Conservation (phyloP, 2,888 invertebrate genomes). For the Strigamia maritima region DNA sequence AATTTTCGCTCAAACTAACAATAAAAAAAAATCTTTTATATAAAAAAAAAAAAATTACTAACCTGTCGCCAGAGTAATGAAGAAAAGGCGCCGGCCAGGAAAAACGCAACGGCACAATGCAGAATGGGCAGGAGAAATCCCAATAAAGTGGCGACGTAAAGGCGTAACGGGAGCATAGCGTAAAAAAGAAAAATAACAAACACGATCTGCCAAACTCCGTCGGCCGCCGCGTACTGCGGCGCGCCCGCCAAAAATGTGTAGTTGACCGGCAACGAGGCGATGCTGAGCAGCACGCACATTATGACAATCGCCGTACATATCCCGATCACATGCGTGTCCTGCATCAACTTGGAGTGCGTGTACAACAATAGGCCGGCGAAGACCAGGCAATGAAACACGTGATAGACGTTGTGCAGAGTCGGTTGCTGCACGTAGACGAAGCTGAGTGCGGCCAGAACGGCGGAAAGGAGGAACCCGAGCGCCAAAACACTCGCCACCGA, state of each 20-base stretch:
- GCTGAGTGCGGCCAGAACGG: slow-evolving; percentile 71
- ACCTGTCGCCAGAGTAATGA: slow-evolving; percentile 80
- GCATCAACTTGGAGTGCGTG: slow-evolving; percentile 60
- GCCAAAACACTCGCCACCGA: slow-evolving; percentile 67
- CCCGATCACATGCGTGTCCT: slow-evolving; percentile 62
- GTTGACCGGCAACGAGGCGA: slow-evolving; percentile 61
- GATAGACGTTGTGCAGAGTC: slow-evolving; percentile 67
- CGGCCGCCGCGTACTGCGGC: slow-evolving; percentile 56
- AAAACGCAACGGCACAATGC: slow-evolving; percentile 68
- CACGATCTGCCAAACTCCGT: slow-evolving; percentile 83
- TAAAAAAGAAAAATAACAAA: slow-evolving; percentile 84
- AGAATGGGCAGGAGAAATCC: slow-evolving; percentile 71
- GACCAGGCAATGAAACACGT: slow-evolving; percentile 63
- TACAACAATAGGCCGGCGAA: slow-evolving; percentile 62
- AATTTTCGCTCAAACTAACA: not conserved
- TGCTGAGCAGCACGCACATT: slow-evolving; percentile 63
- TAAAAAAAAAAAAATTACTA: slow-evolving; percentile 46
- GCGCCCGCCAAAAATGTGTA: slow-evolving; percentile 36
- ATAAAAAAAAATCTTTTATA: not conserved
- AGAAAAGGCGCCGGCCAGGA: slow-evolving; percentile 59
- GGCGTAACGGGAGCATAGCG: slow-evolving; percentile 79
- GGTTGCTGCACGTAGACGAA: slow-evolving; percentile 68
- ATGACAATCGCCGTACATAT: slow-evolving; percentile 64
- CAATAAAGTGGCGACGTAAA: slow-evolving; percentile 73
- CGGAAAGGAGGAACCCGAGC: slow-evolving; percentile 72